Percentiles rank a stretch among this genome's conserved stretches.
phyloP scores from a whole-genome alignment of 2,888 invertebrate genomes.

The Xanthorhoe designata region DNA sequence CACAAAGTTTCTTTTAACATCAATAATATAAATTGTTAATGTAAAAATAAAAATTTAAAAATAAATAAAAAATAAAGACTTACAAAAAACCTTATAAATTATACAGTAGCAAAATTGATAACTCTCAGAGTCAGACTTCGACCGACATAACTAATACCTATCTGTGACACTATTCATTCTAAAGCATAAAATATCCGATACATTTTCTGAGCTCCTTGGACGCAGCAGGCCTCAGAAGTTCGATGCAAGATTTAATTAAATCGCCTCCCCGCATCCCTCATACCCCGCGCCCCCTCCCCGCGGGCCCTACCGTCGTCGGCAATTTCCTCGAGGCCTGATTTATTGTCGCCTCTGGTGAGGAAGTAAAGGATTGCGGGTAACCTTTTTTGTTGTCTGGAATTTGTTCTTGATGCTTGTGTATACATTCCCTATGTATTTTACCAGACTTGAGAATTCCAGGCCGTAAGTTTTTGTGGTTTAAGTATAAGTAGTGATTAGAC shows the following conservation, averaged over 20 bases:
- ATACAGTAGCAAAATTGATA: too few species aligned
- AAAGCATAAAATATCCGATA: not conserved
- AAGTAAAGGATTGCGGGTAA: constrained; percentile 78
- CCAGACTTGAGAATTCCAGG: not conserved
- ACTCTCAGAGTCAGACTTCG: too few species aligned
- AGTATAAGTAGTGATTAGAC: too few species aligned
- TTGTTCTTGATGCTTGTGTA: constrained; percentile 41
- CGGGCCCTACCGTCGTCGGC: constrained; percentile 61
- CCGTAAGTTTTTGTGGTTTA: not conserved
- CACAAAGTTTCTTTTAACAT: too few species aligned
- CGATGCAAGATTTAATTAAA: constrained; percentile 88
- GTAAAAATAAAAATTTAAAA: too few species aligned
- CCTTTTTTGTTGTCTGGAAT: constrained; percentile 56
- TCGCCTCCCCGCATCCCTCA: constrained; percentile 63
- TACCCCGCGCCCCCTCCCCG: constrained; percentile 33
- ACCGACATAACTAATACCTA: not conserved
- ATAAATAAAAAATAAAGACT: too few species aligned
- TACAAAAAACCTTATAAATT: too few species aligned
- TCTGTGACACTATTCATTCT: not conserved
- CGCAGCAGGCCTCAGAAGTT: constrained; percentile 82
- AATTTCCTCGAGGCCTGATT: constrained; percentile 84
- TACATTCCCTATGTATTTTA: not conserved
- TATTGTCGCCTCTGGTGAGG: constrained; percentile 79
- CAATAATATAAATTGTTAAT: too few species aligned
- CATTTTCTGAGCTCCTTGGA: constrained; percentile 24